Base-by-base conservation (phyloP, 2,888 invertebrate genomes). In the Amphipyra tragopoginis region DNA sequence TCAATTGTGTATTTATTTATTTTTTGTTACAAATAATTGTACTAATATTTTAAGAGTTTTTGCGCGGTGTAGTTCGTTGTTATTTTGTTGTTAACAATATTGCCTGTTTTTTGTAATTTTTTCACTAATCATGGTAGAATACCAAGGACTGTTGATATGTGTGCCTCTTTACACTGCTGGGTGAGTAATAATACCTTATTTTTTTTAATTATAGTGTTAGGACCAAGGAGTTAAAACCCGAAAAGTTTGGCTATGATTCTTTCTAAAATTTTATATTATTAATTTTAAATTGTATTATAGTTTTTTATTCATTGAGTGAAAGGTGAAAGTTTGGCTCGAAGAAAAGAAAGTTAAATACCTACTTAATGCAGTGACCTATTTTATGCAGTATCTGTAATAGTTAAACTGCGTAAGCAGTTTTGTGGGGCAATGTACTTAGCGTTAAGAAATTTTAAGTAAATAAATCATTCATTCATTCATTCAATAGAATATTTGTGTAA, bases 111-210 rank as follows among this genome's bases (percentile, higher is more conserved):
- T 62, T 45, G 33, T 57, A 57, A 21, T 45, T 48, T 64, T 38
- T 45, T 42, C 60, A 56, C 45, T 63, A 69, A 84, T 66, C 73
- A 89, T 89, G 89, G 63, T 87, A 72, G 81, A 87, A 52, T 65
- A 83, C 36, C 54, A 69, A 66, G 89, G 90, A 79, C 72, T 91
- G 39, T 63, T 87, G 55, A 81, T 91, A 71, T 86, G 86, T 73
- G 81, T 90, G 75, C 87, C 86, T 73, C 61, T 91, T 10, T 92
- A 93, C 62, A 72, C 72, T 0, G 40, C 76, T 70, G 86, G 77
- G 93, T 93, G 87, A 92, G 93, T 72, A 50, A 48, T 21, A 49
- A n/a, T 33, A 29, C 11, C 2, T 8, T 34, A 45, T 36, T 48
- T n/a, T 38, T 8, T 14, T 33, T 68, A 54, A 55, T 55, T 33